Conservation (phyloP, 2,113 vertebrate species). For the Phaethon lepturus region DNA sequence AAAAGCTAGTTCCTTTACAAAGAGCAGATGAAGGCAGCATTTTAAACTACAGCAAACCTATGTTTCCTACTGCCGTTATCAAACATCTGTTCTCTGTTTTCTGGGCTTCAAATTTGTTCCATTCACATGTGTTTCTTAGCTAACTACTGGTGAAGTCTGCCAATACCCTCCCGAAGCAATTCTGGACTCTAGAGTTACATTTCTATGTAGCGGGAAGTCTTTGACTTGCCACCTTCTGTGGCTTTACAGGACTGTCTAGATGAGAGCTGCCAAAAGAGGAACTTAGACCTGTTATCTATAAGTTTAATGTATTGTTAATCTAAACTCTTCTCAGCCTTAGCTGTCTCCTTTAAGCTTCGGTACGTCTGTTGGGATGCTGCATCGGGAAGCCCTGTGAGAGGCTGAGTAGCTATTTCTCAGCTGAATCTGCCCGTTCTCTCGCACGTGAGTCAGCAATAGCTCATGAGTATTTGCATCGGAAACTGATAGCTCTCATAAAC, state of each 20-base stretch:
- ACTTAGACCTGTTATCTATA: not conserved
- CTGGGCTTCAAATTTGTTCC: not conserved
- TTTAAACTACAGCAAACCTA: not conserved
- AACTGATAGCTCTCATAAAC: not conserved
- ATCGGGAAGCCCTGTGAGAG: not conserved
- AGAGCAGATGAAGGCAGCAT: not conserved
- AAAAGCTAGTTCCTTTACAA: not conserved
- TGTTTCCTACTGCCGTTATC: not conserved
- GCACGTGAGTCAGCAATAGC: not conserved
- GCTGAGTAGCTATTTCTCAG: not conserved
- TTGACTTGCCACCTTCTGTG: not conserved
- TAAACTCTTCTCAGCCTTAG: not conserved
- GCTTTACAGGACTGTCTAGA: not conserved
- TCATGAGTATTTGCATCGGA: not conserved
- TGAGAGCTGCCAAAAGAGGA: not conserved
- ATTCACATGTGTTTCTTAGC: not conserved
- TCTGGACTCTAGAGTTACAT: not conserved
- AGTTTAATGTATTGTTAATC: not conserved
- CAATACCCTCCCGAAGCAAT: not conserved
- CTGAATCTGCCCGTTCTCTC: fast-evolving
- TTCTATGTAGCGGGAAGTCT: not conserved
- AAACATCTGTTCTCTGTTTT: constrained; percentile 9
- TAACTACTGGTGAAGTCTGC: not conserved
- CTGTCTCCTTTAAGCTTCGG: not conserved
- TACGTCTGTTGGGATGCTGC: not conserved